phyloP scores from a whole-genome alignment of 2,797 vertebrate genomes.

The Galago senegalensis region DNA sequence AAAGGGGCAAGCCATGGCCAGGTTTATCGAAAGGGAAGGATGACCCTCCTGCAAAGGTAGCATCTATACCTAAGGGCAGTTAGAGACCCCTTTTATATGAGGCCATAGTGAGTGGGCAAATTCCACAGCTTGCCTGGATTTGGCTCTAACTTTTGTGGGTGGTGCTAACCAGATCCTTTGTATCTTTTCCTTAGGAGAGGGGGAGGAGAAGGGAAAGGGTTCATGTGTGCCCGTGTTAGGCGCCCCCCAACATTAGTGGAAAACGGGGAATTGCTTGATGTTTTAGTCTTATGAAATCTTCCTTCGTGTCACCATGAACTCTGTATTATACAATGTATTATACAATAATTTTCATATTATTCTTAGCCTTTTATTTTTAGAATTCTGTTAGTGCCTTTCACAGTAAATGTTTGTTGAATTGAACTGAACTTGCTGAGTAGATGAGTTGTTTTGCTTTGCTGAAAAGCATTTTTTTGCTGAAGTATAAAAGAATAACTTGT shows the following conservation, averaged over 20 bases:
- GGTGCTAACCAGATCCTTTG: too few species aligned
- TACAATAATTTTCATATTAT: background rate
- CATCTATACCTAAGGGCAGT: too few species aligned
- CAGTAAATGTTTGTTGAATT: slow-evolving; percentile 24
- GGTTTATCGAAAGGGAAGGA: too few species aligned
- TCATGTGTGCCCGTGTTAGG: too few species aligned
- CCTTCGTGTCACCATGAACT: background rate
- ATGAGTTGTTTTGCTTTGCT: slow-evolving; percentile 35
- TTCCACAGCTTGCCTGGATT: too few species aligned
- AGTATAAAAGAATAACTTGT: background rate
- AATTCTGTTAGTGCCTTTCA: slow-evolving; percentile 25
- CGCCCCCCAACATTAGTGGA: background rate
- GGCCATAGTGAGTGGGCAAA: too few species aligned
- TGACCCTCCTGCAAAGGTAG: too few species aligned
- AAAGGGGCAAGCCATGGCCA: background rate
- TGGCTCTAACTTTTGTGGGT: too few species aligned
- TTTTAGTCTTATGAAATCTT: background rate
- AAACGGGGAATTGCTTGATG: background rate
- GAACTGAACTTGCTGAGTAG: background rate
- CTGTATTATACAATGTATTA: background rate
- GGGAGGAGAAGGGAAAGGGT: too few species aligned
- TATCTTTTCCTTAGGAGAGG: too few species aligned
- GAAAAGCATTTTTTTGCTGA: background rate
- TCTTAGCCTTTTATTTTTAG: slow-evolving; percentile 1
- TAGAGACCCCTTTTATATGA: too few species aligned